Conservation (phyloP, 2,113 vertebrate genomes). For the Lichenostomus cassidix region DNA sequence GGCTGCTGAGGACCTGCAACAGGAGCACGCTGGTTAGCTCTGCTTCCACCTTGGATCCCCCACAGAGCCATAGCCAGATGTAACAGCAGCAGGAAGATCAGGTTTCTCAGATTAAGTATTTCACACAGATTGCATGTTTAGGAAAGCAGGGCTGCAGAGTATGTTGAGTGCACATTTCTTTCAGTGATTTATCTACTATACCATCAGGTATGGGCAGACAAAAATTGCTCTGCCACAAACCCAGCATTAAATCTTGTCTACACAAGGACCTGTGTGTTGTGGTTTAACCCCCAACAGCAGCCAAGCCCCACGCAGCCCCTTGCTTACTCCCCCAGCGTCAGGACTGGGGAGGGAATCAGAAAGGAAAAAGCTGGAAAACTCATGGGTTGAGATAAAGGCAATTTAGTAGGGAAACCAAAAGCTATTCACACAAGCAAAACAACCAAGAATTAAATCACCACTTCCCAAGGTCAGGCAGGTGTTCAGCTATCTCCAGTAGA, state of each 20-base stretch:
- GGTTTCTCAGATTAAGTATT: neutral
- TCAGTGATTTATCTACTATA: neutral
- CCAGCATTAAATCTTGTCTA: neutral
- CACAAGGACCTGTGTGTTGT: neutral
- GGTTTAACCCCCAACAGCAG: neutral
- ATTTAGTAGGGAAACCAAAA: neutral
- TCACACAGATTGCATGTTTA: neutral
- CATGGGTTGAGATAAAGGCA: neutral
- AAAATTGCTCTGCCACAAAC: neutral
- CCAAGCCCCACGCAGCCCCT: neutral
- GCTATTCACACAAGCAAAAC: neutral
- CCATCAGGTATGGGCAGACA: neutral
- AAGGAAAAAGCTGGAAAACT: neutral
- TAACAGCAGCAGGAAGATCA: neutral
- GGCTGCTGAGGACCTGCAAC: neutral
- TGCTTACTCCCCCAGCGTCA: neutral
- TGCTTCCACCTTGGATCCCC: neutral
- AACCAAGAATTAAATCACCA: neutral
- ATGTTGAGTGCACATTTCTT: fast-evolving
- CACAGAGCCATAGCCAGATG: neutral
- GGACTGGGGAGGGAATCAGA: neutral
- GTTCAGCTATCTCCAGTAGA: neutral
- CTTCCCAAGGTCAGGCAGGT: neutral
- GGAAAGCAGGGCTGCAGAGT: neutral
- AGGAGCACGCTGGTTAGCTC: neutral